Base-by-base conservation (phyloP, 64 coral and sea anemone species). In the Anthopleura sola region DNA sequence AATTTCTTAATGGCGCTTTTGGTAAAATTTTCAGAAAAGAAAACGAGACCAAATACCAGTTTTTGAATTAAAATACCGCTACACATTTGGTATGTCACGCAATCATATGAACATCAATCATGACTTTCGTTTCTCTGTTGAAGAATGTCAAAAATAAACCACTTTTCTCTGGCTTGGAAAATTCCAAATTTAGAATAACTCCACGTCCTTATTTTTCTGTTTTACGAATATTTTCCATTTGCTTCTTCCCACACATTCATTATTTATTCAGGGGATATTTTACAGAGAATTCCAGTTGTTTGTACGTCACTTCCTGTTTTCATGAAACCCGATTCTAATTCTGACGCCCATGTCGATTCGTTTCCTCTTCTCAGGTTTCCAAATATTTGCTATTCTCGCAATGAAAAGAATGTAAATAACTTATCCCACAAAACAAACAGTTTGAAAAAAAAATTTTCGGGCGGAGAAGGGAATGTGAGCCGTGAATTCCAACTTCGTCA, bases 361-460 rank as follows among this genome's bases (percentile, higher is more conserved):
- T 26, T 28, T 26, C 60, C 60, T 66, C 40, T 66, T 66, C 60
- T 66, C 60, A 11, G 26, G 9, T 66, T 66, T 26, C 60, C 60
- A 66, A 66, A 66, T 66, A 66, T 66, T 66, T 26, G 60, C 60
- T 66, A 66, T 66, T 66, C 5, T 66, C 60, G n/a, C n/a, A 66
- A 66, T 66, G 20, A 10, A 66, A 66, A 66, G n/a, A 66, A 66
- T 66, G 60, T 66, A 23, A 11, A 28, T n/a, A 24, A 26, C 5
- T 66, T n/a, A n/a, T n/a, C n/a, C n/a, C n/a, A 7, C 10, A 66
- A 66, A 66, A n/a, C 3, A 64, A 64, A 64, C 24, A n/a, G 20
- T 7, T 44, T 6, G 40, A 5, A 5, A 18, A 56, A 56, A 23
- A 11, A 3, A 26, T 66, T 66, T 28, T 9, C 24, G 10, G 8